These are phyloP conservation scores for Crotalus viridis DNA, from an alignment of 2,113 vertebrate species.

Conservation along the genomic window DNA sequence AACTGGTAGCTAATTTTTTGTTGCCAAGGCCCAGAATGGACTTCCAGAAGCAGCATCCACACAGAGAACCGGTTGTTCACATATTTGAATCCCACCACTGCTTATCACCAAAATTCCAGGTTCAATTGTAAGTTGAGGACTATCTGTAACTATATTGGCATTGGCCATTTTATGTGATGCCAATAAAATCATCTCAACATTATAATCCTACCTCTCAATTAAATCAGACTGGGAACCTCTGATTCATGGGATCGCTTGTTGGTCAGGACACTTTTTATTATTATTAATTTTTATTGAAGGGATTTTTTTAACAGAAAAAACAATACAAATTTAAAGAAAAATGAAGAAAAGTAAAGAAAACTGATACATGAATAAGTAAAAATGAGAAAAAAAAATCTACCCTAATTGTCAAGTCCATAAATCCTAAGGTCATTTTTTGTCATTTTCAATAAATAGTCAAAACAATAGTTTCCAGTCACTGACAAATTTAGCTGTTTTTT, in stretches of 20 bases:
- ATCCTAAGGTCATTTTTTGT: not conserved
- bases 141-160: not conserved
- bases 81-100: too few relatives aligned
- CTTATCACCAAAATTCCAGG: too few relatives aligned
- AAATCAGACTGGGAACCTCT: not conserved
- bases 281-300: not conserved
- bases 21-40: too few relatives aligned
- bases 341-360: not conserved
- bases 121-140: too few relatives aligned
- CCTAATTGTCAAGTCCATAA: not conserved
- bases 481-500: not conserved
- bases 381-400: not conserved
- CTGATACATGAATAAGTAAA: not conserved
- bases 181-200: not conserved
- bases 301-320: not conserved
- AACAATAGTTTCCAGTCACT: not conserved
- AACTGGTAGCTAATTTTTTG: too few relatives aligned
- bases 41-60: too few relatives aligned
- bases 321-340: not conserved
- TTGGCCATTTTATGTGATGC: not conserved
- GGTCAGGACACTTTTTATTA: not conserved
- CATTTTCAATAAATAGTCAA: not conserved
- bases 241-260: not conserved
- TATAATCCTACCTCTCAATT: not conserved
- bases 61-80: too few relatives aligned